Conservation (phyloP, 2,888 invertebrate genomes). For the Dynastes maya region DNA sequence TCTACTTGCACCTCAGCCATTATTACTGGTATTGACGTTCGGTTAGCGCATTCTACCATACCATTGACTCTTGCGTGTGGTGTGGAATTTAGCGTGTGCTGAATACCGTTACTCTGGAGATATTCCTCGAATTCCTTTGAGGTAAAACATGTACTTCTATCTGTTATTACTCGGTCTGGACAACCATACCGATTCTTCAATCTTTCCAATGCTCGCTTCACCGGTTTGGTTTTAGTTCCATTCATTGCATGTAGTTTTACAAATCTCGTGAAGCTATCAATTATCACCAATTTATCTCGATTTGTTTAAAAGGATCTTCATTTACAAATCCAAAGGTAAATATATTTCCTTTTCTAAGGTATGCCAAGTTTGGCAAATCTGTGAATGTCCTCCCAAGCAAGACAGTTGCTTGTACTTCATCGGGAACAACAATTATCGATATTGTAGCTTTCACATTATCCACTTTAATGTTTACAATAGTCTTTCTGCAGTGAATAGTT, state of each 20-base stretch:
- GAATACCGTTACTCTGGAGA: neutral
- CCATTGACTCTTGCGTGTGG: neutral
- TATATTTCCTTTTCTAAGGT: too few relatives aligned
- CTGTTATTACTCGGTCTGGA: neutral
- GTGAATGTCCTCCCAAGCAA: too few relatives aligned
- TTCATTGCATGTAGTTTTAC: neutral
- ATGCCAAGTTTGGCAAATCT: too few relatives aligned
- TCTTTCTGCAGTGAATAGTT: too few relatives aligned
- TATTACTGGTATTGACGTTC: neutral
- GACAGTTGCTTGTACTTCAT: too few relatives aligned
- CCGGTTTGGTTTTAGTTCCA: neutral
- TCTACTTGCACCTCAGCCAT: neutral
- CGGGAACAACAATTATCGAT: too few relatives aligned
- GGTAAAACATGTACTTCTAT: neutral
- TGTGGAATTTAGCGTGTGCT: neutral
- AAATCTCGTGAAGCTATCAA: slow-evolving; percentile 4
- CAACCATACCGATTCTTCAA: neutral
- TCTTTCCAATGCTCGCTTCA: neutral
- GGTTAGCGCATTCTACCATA: neutral
- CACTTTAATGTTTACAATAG: too few relatives aligned
- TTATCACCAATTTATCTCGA: neutral
- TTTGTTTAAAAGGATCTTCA: too few relatives aligned
- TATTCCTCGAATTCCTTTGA: neutral
- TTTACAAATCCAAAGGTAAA: too few relatives aligned
- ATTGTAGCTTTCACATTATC: too few relatives aligned